phyloP scores from a whole-genome alignment of 2,797 vertebrate genomes.

The Dendrocincla tyrannina region DNA sequence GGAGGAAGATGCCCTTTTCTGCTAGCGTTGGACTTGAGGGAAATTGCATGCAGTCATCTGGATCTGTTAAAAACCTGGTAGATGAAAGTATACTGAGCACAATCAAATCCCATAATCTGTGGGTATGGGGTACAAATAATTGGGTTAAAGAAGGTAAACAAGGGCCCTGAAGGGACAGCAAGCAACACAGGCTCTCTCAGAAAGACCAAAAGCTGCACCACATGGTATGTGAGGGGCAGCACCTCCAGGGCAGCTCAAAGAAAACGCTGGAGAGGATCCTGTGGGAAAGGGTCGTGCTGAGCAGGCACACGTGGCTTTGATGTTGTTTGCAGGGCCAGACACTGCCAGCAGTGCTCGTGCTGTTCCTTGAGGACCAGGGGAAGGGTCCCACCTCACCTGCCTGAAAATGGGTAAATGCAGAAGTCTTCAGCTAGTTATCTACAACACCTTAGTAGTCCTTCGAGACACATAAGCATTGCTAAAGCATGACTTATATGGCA shows the following conservation, averaged over 20 bases:
- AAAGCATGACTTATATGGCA: not conserved
- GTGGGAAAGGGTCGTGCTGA: not conserved
- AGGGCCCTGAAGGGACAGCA: not conserved
- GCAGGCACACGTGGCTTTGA: fast-evolving
- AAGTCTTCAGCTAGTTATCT: not conserved
- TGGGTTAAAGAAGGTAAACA: not conserved
- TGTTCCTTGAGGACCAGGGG: not conserved
- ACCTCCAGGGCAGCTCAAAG: no score
- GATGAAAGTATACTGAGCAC: not conserved
- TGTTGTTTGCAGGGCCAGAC: fast-evolving
- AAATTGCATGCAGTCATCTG: not conserved
- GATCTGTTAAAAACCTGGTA: not conserved
- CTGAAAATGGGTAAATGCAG: not conserved
- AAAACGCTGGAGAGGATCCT: not conserved
- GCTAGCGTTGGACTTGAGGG: not conserved
- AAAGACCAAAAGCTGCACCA: not conserved
- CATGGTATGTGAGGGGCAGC: fast-evolving
- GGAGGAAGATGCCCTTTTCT: not conserved
- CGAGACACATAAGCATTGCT: not conserved
- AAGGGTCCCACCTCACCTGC: not conserved
- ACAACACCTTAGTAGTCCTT: not conserved
- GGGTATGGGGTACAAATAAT: fast-evolving
- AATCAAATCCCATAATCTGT: not conserved
- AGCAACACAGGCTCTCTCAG: fast-evolving
- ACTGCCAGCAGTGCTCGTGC: fast-evolving